Base-by-base conservation (phyloP, 2,888 invertebrate genomes). In the Harpalus rubripes region DNA sequence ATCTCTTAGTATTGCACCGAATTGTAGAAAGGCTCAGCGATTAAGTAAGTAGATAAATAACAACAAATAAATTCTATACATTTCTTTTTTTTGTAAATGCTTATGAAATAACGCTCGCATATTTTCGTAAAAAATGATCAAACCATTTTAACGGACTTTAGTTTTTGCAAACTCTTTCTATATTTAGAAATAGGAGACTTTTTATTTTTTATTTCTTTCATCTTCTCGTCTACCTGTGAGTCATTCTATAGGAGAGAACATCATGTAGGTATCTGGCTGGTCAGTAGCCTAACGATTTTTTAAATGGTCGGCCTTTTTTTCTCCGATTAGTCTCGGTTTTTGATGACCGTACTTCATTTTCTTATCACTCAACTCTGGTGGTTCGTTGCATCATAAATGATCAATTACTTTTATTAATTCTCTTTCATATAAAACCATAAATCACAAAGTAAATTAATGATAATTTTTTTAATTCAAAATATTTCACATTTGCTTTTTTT, bases 231-330 rank as follows among this genome's bases (percentile, higher is more conserved):
- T 52, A 52, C 44, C 32, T 52, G 44, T 52, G 44, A 52, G 10
- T 52, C 44, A 52, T 32, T 32, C 32, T 32, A 32, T 32, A 32
- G 3, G 32, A 5, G 3, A 5, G 10, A 52, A 52, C 44, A 52
- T 12, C 5, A 52, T 52, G 8, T n/a, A n/a, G n/a, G n/a, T 52
- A 52, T 52, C 1, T 52, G 44, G 44, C 44, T 12, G 1, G 44
- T 52, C 12, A 52, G 44, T 52, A 52, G 44, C 44, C 44, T 52
- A 52, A 52, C 44, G 44, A 52, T 52, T 52, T 52, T 52, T 52
- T 52, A 52, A 52, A 52, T 52, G 10, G 44, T 52, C 12, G 44
- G 44, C 32, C 5, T 52, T 52, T 52, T 44, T 52, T 52, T 52
- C 44, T 52, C 44, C 44, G 44, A 52, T 52, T 52, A 52, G 44